Percentiles rank a stretch among this genome's conserved stretches.
Evolutionary conservation across 2,797 vertebrate species (phyloP).

Genomic region (Coregonus sp.): DNA sequence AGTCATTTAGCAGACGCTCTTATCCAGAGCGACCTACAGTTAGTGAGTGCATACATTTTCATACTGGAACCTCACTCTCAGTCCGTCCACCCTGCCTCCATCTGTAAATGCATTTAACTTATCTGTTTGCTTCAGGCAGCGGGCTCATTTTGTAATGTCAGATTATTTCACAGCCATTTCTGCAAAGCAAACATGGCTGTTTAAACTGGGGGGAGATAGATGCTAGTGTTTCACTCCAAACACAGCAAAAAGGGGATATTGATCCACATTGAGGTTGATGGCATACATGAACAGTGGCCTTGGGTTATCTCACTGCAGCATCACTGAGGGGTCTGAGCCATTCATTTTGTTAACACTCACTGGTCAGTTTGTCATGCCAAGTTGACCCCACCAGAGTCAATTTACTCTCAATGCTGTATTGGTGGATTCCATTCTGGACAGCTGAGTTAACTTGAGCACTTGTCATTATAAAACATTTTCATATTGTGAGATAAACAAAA

Average conservation of each 20-base stretch:
- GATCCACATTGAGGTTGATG: conserved; percentile 3
- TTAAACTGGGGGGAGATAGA: conserved; percentile 32
- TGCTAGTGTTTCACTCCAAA: too few species aligned
- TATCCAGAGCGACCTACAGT: too few species aligned
- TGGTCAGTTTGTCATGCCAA: background rate
- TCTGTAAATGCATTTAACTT: conserved; percentile 37
- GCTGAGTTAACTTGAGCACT: background rate
- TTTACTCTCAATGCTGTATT: too few species aligned
- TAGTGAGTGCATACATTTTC: too few species aligned
- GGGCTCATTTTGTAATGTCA: conserved; percentile 38
- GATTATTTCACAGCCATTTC: conserved; percentile 41
- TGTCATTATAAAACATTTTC: background rate
- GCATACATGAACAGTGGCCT: conserved; percentile 12
- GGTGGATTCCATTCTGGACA: background rate
- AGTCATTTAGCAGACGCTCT: too few species aligned
- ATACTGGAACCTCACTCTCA: background rate
- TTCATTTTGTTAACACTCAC: background rate
- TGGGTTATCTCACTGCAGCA: background rate
- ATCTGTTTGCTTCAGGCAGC: conserved; percentile 42
- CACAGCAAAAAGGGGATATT: background rate
- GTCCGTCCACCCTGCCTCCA: conserved; percentile 24
- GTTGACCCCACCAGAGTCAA: background rate
- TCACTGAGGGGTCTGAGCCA: background rate
- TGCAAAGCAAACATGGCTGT: conserved; percentile 55
- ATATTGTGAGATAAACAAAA: too few species aligned